Evolutionary conservation across 2,888 invertebrate species (phyloP), one percentile per base, ranked within the genome.

Genomic region (Lasioglossum malachurum): DNA sequence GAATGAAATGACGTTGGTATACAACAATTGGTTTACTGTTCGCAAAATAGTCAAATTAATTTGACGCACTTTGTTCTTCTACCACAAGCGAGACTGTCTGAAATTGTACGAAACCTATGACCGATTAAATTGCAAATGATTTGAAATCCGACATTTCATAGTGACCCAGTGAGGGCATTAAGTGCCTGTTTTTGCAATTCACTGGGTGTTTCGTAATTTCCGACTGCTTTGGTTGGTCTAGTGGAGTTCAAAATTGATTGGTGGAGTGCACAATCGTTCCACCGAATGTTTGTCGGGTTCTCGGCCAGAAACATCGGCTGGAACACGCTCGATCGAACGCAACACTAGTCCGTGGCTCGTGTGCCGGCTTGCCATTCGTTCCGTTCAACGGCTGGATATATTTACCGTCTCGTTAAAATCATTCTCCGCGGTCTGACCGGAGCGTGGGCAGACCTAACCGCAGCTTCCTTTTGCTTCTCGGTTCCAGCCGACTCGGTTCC

Each of bases 401-500:
- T 89, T 89, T 89, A 89, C 89, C 88, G 84, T 87, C 86, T 86
- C 87, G 87, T 89, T 89, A 89, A 89, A 88, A 89, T 88, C 88
- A 89, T 87, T 89, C 89, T 49, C 67, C 75, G 75, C 38, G 82
- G 49, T 72, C 75, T 67, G 78, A 71, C 80, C 73, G 74, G 78
- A 57, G 53, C 83, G 83, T 83, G 83, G 83, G 83, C 75, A 79
- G 57, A 60, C 72, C 82, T 64, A 83, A 79, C 83, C 69, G 67
- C 75, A 71, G 82, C 71, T 75, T 75, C 82, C 71, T 53, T 69
- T 73, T n/a, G 31, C 79, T 23, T 57, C 49, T 67, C 23, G 75
- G 46, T 44, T 35, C 67, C 67, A 64, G n/a, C 67, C 46, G 49
- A 67, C 72, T 72, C 75, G 75, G 19, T 60, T 60, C 60, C 27